Percentiles rank a stretch among this genome's conserved stretches.
phyloP scores from a whole-genome alignment of 2,113 vertebrate species.

The Rhinolophus sinicus region DNA sequence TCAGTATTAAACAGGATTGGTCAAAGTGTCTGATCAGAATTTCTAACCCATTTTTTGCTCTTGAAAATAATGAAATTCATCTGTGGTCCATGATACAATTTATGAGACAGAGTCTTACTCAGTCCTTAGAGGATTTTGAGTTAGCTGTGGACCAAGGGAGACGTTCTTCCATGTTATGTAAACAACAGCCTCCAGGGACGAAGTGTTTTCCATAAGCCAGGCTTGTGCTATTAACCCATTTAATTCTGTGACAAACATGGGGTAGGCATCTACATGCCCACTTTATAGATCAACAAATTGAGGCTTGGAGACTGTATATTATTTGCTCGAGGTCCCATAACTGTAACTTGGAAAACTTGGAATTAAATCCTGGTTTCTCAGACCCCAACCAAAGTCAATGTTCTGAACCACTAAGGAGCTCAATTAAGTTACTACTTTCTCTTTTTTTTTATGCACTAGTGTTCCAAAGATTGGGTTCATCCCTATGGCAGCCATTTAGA shows the following conservation, averaged over 20 bases:
- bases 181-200: neutral
- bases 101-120: neutral
- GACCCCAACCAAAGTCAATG: neutral
- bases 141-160: neutral
- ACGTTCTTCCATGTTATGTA: neutral
- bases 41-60: neutral
- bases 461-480: neutral
- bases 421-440: neutral
- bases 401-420: neutral
- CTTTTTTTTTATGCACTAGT: neutral
- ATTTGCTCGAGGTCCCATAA: neutral
- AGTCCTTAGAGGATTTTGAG: neutral
- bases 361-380: neutral
- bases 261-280: neutral
- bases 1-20: neutral
- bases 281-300: neutral
- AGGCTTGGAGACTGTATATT: neutral
- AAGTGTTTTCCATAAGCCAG: neutral
- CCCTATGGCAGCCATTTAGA: neutral
- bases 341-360: neutral
- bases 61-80: conserved; percentile 43
- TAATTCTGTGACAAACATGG: neutral
- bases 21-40: neutral
- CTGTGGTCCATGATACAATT: neutral
- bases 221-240: neutral